A percentile compares a stretch with the other conserved stretches of the same genome.
Evolutionary conservation across 2,888 invertebrate species (phyloP).

Genomic region (Anodontia alba): DNA sequence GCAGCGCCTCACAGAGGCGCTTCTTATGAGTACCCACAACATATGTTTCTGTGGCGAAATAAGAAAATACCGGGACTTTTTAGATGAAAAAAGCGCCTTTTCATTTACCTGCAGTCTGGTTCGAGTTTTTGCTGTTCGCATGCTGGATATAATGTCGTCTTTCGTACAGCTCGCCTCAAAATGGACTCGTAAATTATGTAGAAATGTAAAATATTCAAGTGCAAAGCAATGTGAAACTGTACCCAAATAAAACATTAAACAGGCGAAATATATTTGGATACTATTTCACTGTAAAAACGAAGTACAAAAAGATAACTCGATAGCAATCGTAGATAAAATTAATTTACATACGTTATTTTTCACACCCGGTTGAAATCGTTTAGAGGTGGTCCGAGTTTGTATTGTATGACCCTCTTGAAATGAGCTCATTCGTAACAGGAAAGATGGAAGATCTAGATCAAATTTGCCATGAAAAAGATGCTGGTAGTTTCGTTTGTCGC

Average conservation of each 20-base stretch:
- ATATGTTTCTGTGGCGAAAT: no score
- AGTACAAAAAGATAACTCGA: conserved; percentile 53
- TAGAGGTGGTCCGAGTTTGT: conserved; percentile 39
- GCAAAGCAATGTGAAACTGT: conserved; percentile 44
- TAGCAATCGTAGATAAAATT: conserved; percentile 39
- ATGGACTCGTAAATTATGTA: conserved; percentile 5
- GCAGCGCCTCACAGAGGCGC: no score
- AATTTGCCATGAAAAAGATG: conserved; percentile 30
- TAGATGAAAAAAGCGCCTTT: no score
- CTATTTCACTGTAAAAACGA: conserved; percentile 31
- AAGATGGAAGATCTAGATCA: conserved; percentile 33
- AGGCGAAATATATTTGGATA: conserved; percentile 39
- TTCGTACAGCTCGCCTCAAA: not conserved
- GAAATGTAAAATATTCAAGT: conserved; percentile 37
- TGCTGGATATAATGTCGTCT: no score
- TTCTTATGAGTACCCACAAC: no score
- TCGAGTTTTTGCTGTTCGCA: no score
- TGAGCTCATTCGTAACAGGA: conserved; percentile 49
- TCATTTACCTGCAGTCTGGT: no score
- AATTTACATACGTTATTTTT: conserved; percentile 56
- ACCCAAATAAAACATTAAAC: conserved; percentile 41
- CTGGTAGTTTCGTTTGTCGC: conserved; percentile 43
- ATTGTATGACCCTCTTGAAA: conserved; percentile 30
- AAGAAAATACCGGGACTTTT: no score
- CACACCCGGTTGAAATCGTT: conserved; percentile 40